phyloP scores from a whole-genome alignment of 1,140 invertebrate genomes.

The Scaptomyza hsui region DNA sequence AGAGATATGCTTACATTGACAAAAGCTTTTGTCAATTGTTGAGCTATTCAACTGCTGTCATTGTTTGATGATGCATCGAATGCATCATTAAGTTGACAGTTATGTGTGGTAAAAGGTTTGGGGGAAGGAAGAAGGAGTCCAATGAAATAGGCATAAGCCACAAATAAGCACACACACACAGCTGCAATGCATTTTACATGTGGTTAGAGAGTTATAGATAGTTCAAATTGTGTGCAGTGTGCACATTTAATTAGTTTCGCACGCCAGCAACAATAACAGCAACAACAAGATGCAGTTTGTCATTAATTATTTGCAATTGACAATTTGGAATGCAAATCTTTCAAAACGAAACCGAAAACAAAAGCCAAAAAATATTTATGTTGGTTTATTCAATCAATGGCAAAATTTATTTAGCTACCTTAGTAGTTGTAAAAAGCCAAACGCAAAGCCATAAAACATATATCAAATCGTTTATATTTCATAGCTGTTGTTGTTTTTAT shows the following conservation, averaged over 20 bases:
- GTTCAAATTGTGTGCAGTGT: constrained; percentile 7
- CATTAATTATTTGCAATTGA: constrained; percentile 41
- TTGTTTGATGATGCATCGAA: constrained; percentile 35
- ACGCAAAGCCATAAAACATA: constrained; percentile 21
- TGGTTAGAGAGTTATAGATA: background rate
- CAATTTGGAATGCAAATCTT: constrained; percentile 8
- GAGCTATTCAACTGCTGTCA: background rate
- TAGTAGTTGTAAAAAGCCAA: constrained; percentile 10
- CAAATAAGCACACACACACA: constrained; percentile 29
- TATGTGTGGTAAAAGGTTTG: background rate
- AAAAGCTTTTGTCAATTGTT: constrained; percentile 10
- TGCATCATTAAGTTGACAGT: constrained; percentile 37
- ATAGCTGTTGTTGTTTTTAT: constrained; percentile 14
- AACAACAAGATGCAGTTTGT: constrained; percentile 17
- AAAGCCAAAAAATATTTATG: constrained; percentile 32
- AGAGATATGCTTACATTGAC: background rate
- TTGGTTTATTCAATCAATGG: constrained; percentile 39
- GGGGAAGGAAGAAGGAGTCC: background rate
- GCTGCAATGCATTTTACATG: background rate
- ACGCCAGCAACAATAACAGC: constrained; percentile 11
- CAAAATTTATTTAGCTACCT: constrained; percentile 32
- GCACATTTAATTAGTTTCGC: constrained; percentile 45
- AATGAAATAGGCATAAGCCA: constrained; percentile 44
- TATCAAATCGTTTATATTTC: constrained; percentile 26
- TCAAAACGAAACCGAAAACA: constrained; percentile 6